Percentiles rank a stretch among this genome's conserved stretches.
Conservation (phyloP, 1,140 invertebrate genomes). For the Papilio xuthus region DNA sequence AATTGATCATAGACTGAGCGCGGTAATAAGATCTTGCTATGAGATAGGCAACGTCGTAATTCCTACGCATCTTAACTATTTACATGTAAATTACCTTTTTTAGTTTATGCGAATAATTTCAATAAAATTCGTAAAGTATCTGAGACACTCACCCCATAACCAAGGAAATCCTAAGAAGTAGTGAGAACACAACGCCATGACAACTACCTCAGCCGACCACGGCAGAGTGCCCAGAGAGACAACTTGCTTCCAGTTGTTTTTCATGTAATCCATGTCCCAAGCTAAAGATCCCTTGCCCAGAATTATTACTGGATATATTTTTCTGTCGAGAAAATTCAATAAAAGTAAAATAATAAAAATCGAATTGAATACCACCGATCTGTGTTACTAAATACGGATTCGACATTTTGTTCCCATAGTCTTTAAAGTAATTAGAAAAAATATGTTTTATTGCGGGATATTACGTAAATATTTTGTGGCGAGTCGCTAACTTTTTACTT, state of each 20-base stretch:
- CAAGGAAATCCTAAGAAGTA: slow-evolving; percentile 66
- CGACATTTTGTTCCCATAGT: too few species aligned
- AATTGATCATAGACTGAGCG: too few species aligned
- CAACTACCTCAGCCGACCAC: slow-evolving; percentile 63
- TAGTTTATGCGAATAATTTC: neutral
- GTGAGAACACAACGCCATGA: slow-evolving; percentile 57
- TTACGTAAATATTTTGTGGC: too few species aligned
- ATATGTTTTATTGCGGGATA: too few species aligned
- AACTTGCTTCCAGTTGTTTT: slow-evolving; percentile 60
- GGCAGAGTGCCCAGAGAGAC: slow-evolving; percentile 60
- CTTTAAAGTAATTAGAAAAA: too few species aligned
- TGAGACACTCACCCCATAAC: slow-evolving; percentile 67
- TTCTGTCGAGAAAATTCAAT: slow-evolving; percentile 52
- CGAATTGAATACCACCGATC: too few species aligned
- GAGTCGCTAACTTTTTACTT: too few species aligned
- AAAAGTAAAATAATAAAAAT: too few species aligned
- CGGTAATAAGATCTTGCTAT: too few species aligned
- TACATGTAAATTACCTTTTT: neutral
- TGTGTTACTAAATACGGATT: too few species aligned
- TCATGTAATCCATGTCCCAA: slow-evolving; percentile 69
- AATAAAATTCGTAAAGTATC: neutral
- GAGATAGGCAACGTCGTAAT: too few species aligned
- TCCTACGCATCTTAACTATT: too few species aligned
- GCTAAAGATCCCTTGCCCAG: slow-evolving; percentile 70
- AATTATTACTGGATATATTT: slow-evolving; percentile 74